Evolutionary conservation across 2,888 invertebrate species (phyloP).

Genomic region (Acrobeloides nanus): DNA sequence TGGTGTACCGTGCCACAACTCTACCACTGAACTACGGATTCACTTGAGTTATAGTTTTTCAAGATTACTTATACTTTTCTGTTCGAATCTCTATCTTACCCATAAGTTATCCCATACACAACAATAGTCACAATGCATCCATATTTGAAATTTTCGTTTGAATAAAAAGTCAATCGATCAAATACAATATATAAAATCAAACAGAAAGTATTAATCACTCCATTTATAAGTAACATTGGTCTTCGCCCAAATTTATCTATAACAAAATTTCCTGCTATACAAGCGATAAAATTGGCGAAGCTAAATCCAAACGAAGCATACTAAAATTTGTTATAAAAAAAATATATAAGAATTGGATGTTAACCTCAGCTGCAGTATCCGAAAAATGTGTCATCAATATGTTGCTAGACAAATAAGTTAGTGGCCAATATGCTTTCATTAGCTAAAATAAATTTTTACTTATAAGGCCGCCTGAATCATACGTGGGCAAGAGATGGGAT

Average conservation of each 20-base stretch:
- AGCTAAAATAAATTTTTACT: too few relatives aligned
- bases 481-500: too few relatives aligned
- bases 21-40: too few relatives aligned
- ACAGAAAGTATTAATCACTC: constrained; percentile 29
- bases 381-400: constrained; percentile 28
- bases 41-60: too few relatives aligned
- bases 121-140: constrained; percentile 35
- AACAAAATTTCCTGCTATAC: constrained; percentile 23
- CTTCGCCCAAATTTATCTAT: constrained; percentile 35
- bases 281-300: constrained; percentile 29
- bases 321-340: constrained; percentile 9
- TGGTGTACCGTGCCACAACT: too few relatives aligned
- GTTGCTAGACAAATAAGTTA: constrained; percentile 31
- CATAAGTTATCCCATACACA: constrained; percentile 36
- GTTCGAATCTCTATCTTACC: too few relatives aligned
- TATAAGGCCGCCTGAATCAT: too few relatives aligned
- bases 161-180: constrained; percentile 21
- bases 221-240: constrained; percentile 27
- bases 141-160: constrained; percentile 22
- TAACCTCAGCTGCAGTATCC: constrained; percentile 23
- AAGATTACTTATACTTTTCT: too few relatives aligned
- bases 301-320: constrained; percentile 31
- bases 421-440: constrained; percentile 29
- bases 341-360: too few relatives aligned
- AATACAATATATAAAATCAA: constrained; percentile 29